A percentile compares a stretch with the other conserved stretches of the same genome.
Evolutionary conservation across 1,140 invertebrate species (phyloP).

Genomic region (Elymnias hypermnestra): DNA sequence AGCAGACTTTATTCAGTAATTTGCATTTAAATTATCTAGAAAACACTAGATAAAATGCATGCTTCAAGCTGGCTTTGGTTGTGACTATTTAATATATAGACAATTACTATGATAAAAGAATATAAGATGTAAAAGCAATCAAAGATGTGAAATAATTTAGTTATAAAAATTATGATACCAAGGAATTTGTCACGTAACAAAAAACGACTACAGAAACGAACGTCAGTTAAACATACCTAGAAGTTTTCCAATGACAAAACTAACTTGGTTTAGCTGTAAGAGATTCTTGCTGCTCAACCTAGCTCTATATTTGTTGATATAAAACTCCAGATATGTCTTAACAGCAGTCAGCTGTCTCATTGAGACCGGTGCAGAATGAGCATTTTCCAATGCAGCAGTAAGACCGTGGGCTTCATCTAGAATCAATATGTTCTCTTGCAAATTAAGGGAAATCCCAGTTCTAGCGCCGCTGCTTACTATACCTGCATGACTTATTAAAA

Average conservation of each 20-base stretch:
- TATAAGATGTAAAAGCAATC: too few relatives aligned
- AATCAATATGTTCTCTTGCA: constrained; percentile 92
- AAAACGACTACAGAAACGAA: too few relatives aligned
- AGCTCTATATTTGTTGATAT: constrained; percentile 86
- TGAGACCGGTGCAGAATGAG: constrained; percentile 87
- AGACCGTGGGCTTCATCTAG: constrained; percentile 99
- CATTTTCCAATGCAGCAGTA: constrained; percentile 91
- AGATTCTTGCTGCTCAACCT: constrained; percentile 90
- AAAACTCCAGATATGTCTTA: constrained; percentile 85
- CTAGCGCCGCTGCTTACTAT: constrained; percentile 92
- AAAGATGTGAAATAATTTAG: neutral
- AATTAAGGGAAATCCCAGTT: constrained; percentile 87
- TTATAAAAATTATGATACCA: too few relatives aligned
- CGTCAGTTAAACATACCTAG: constrained; percentile 68
- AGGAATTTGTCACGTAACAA: too few relatives aligned
- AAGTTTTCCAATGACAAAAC: constrained; percentile 87
- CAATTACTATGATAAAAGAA: too few relatives aligned
- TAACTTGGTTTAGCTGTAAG: constrained; percentile 90
- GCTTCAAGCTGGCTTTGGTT: too few relatives aligned
- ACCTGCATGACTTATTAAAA: constrained; percentile 91
- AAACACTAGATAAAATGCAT: too few relatives aligned
- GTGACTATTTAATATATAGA: neutral
- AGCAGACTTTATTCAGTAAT: too few relatives aligned
- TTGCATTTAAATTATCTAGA: too few relatives aligned
- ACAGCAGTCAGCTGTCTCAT: constrained; percentile 82